Conservation (phyloP, 2,113 vertebrate species). For the Saccopteryx bilineata region DNA sequence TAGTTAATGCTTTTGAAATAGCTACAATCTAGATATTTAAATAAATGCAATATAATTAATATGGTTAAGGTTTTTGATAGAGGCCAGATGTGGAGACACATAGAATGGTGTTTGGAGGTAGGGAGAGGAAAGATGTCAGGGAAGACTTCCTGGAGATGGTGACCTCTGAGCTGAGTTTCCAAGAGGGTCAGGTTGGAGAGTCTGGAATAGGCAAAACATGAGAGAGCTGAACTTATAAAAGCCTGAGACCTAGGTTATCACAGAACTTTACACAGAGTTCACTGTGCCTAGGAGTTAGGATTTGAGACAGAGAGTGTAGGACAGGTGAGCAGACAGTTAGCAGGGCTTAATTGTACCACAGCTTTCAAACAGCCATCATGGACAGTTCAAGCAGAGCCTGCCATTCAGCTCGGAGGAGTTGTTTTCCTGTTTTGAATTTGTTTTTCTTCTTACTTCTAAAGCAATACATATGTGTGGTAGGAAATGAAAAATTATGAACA, state of each 20-base stretch:
- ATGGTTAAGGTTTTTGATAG: not conserved
- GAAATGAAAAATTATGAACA: not conserved
- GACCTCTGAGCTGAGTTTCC: not conserved
- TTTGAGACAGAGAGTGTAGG: not conserved
- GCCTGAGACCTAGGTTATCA: not conserved
- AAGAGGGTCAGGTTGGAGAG: not conserved
- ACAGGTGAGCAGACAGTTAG: not conserved
- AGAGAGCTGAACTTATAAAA: not conserved
- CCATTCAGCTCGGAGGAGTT: not conserved
- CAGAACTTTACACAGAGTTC: not conserved
- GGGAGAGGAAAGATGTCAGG: not conserved
- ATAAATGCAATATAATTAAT: not conserved
- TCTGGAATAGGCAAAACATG: not conserved
- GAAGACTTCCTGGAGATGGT: not conserved
- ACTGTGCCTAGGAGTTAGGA: not conserved
- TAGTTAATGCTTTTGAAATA: not conserved
- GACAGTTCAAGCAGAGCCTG: not conserved
- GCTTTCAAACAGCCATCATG: not conserved
- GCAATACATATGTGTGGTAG: not conserved
- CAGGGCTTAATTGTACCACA: not conserved
- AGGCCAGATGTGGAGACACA: not conserved
- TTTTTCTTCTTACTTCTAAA: not conserved
- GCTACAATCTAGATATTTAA: not conserved
- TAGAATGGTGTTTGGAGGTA: too few relatives aligned
- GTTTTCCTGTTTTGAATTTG: constrained; percentile 9